phyloP scores from a whole-genome alignment of 2,888 invertebrate species.

The Volucella bombylans region DNA sequence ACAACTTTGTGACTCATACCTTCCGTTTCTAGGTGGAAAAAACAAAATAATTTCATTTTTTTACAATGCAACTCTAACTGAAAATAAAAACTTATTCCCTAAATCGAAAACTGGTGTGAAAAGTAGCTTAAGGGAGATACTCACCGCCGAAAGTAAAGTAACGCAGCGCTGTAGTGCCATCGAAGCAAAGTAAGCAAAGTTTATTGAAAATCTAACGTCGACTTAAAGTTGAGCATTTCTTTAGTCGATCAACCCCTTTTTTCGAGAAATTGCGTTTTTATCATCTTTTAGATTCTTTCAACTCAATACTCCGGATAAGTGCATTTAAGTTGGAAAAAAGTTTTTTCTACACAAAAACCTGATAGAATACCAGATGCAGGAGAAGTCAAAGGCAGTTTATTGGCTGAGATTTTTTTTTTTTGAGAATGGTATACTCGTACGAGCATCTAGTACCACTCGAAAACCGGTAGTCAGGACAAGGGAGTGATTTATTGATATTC shows the following conservation, averaged over 20 bases:
- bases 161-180: neutral
- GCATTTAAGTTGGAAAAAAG: constrained; percentile 38
- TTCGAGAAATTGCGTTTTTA: constrained; percentile 22
- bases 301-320: constrained; percentile 11
- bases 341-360: constrained; percentile 41
- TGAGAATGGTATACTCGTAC: neutral
- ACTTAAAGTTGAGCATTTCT: constrained; percentile 34
- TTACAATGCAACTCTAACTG: constrained; percentile 43
- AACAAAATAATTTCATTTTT: constrained; percentile 60
- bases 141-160: neutral
- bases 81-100: constrained; percentile 34
- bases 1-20: constrained; percentile 31
- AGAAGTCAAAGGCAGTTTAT: neutral
- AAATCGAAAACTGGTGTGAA: constrained; percentile 46
- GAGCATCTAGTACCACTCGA: neutral
- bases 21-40: constrained; percentile 15
- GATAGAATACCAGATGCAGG: constrained; percentile 31
- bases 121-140: constrained; percentile 21
- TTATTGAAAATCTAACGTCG: constrained; percentile 51
- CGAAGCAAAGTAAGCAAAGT: constrained; percentile 17
- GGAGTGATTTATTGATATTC: constrained; percentile 54
- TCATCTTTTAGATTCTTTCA: constrained; percentile 34
- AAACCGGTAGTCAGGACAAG: constrained; percentile 19
- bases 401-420: constrained; percentile 1
- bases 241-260: constrained; percentile 7